Conservation (phyloP, 2,888 invertebrate genomes). For the Actias luna region DNA sequence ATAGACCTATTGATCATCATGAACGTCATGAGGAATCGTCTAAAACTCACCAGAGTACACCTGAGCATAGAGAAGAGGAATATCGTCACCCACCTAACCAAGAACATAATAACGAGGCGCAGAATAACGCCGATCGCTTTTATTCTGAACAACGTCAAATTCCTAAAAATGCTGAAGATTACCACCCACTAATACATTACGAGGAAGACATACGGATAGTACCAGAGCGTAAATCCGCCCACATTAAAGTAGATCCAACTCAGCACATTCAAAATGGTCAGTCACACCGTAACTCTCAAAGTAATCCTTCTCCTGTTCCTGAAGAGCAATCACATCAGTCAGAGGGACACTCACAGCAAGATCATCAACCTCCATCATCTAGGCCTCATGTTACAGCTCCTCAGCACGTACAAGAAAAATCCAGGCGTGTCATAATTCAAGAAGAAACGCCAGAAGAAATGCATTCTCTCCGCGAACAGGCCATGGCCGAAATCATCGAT, state of each 20-base stretch:
- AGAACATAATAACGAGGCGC: conserved; percentile 20
- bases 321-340: conserved; percentile 30
- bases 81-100: conserved; percentile 21
- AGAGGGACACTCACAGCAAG: conserved; percentile 22
- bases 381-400: conserved; percentile 28
- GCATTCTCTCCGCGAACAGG: conserved; percentile 53
- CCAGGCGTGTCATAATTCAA: conserved; percentile 60
- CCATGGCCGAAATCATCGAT: conserved; percentile 51
- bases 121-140: conserved; percentile 21
- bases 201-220: conserved; percentile 57
- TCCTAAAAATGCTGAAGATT: conserved; percentile 33
- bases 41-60: conserved; percentile 26
- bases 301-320: conserved; percentile 24
- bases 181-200: conserved; percentile 52
- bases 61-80: conserved; percentile 30
- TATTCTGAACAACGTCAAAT: conserved; percentile 33
- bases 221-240: conserved; percentile 43
- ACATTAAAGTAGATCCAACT: conserved; percentile 56
- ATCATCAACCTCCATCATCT: conserved; percentile 11
- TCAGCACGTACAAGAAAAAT: conserved; percentile 57
- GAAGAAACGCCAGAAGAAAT: conserved; percentile 60
- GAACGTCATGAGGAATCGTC: conserved; percentile 25
- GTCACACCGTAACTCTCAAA: conserved; percentile 29
- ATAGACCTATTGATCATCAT: not conserved
- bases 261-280: conserved; percentile 45